Evolutionary conservation across 2,797 vertebrate species (phyloP).

Genomic region (Megaceryle alcyon): DNA sequence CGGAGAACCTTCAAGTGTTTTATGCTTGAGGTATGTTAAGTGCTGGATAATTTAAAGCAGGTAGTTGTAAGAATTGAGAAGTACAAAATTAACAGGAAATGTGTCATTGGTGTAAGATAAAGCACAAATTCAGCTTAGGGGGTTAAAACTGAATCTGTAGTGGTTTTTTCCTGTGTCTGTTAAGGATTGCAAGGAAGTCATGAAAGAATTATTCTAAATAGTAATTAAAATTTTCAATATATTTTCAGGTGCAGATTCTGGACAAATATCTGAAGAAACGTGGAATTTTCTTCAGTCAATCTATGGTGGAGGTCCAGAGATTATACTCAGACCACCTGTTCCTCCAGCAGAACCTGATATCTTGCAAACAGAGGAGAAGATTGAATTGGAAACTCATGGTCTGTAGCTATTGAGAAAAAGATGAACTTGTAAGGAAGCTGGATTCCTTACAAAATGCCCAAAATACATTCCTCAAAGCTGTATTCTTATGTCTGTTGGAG

Average conservation of each 20-base stretch:
- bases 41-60: background rate
- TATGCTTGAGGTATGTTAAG: background rate
- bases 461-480: conserved; percentile 82
- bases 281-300: conserved; percentile 97
- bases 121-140: background rate
- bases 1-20: background rate
- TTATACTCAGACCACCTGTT: conserved; percentile 89
- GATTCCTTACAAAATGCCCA: conserved; percentile 80
- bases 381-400: conserved; percentile 93
- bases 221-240: background rate
- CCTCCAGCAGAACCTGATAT: conserved; percentile 85
- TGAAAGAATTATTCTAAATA: background rate
- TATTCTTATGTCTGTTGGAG: conserved; percentile 55
- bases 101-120: background rate
- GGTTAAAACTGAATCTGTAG: background rate
- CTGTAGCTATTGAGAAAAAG: conserved; percentile 77
- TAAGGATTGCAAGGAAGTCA: background rate
- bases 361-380: conserved; percentile 93
- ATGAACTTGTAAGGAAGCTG: conserved; percentile 65
- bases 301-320: conserved; percentile 93
- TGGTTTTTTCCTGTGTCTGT: background rate
- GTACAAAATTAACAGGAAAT: background rate
- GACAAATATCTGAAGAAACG: conserved; percentile 98
- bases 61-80: background rate
- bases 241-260: conserved; percentile 93